These are phyloP conservation scores for Lottia scabra DNA, from an alignment of 2,888 invertebrate genomes.

Conservation along the genomic window DNA sequence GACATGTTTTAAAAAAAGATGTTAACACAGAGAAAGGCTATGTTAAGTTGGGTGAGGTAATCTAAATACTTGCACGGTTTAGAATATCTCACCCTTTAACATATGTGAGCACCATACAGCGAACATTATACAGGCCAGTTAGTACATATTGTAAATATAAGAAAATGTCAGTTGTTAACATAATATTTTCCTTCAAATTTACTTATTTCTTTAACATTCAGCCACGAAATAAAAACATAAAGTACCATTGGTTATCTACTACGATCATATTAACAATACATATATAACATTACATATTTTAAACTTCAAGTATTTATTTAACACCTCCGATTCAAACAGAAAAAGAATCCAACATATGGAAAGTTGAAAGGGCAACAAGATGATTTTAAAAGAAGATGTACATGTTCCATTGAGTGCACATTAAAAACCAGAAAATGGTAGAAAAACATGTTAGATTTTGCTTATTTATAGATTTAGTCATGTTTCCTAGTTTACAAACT, in stretches of 20 bases:
- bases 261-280: background rate
- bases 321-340: background rate
- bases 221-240: background rate
- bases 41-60: background rate
- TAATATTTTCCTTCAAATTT: conserved; percentile 7
- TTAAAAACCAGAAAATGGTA: too few relatives aligned
- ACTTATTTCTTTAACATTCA: conserved; percentile 5
- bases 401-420: too few relatives aligned
- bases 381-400: background rate
- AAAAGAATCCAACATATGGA: background rate
- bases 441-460: too few relatives aligned
- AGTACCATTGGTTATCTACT: background rate
- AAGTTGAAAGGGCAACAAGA: background rate
- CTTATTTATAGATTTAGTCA: too few relatives aligned
- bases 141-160: background rate
- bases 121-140: conserved; percentile 2
- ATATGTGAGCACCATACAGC: background rate
- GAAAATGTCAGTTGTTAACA: conserved; percentile 3
- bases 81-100: conserved; percentile 3
- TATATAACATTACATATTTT: background rate
- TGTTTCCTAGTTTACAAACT: too few relatives aligned
- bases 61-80: background rate
- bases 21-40: background rate
- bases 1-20: background rate
- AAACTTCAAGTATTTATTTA: background rate